These are phyloP conservation scores for Campoplex capitator DNA, from an alignment of 2,888 invertebrate genomes.

Conservation along the genomic window DNA sequence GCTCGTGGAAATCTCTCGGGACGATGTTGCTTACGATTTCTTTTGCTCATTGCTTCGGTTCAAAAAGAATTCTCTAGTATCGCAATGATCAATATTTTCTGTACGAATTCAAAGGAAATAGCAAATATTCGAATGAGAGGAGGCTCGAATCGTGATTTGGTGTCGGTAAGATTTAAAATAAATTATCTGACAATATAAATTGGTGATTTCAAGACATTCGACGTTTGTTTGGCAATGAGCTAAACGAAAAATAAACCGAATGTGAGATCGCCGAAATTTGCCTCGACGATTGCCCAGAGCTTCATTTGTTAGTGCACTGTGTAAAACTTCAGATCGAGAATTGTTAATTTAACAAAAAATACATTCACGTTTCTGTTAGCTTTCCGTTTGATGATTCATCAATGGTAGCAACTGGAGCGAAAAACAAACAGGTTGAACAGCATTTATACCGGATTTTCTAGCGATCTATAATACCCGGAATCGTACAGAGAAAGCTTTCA, in stretches of 20 bases:
- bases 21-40: neutral
- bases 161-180: neutral
- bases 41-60: no score
- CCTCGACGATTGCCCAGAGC: neutral
- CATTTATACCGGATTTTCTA: neutral
- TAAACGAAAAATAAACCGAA: neutral
- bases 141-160: neutral
- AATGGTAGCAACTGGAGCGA: no score
- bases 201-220: neutral
- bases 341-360: neutral
- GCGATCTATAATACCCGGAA: neutral
- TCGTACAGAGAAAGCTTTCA: neutral
- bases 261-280: no score
- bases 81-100: neutral
- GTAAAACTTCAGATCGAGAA: neutral
- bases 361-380: neutral
- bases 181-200: no score
- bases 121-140: neutral
- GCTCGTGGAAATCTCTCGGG: constrained; percentile 13
- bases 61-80: no score
- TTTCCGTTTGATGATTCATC: neutral
- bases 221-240: neutral
- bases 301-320: neutral
- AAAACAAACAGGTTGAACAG: neutral
- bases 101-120: neutral